These are phyloP conservation scores for Caerostris extrusa DNA, from an alignment of 1,140 invertebrate genomes.

Conservation along the genomic window DNA sequence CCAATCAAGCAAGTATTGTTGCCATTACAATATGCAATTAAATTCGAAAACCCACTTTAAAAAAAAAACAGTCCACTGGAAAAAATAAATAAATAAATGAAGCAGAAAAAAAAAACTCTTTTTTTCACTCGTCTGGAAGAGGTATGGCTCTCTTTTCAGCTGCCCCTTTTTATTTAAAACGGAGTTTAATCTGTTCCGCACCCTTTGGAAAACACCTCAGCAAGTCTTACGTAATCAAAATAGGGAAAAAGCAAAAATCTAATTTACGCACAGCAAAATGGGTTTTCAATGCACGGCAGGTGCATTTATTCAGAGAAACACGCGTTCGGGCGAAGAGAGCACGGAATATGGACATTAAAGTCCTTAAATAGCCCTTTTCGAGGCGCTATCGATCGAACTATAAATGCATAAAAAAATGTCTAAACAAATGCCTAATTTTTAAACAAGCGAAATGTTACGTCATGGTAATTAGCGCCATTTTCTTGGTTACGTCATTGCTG, in stretches of 20 bases:
- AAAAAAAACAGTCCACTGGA: neutral
- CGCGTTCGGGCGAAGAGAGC: conserved; percentile 1
- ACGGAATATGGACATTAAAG: conserved; percentile 49
- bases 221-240: conserved; percentile 18
- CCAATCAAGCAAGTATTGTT: neutral
- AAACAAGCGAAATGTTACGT: conserved; percentile 20
- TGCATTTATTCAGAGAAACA: conserved; percentile 35
- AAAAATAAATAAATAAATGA: neutral
- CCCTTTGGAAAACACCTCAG: neutral
- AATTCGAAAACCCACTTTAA: neutral
- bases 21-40: neutral
- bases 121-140: neutral
- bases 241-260: conserved; percentile 43
- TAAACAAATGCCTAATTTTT: conserved; percentile 20
- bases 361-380: conserved; percentile 40
- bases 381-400: neutral
- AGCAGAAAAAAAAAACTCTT: neutral
- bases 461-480: neutral
- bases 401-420: conserved; percentile 3
- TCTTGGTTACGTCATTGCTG: neutral
- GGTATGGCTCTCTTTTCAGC: neutral
- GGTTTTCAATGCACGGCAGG: conserved; percentile 20
- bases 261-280: neutral
- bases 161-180: neutral
- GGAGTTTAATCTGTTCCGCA: neutral